These are phyloP conservation scores for Drosophila littoralis DNA, from an alignment of 1,140 invertebrate genomes.

Conservation along the genomic window DNA sequence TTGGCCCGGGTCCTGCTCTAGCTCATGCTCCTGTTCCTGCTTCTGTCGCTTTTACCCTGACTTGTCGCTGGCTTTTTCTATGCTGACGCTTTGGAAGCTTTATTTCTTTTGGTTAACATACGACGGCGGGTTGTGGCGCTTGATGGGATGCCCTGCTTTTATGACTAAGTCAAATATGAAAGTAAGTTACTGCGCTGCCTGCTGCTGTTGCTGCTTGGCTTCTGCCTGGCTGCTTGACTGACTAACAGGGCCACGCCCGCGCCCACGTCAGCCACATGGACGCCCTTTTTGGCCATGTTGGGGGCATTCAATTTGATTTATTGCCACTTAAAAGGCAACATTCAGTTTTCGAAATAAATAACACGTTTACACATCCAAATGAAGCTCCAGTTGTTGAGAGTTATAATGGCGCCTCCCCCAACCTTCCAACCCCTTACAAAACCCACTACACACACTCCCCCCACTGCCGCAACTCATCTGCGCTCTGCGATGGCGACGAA, in stretches of 20 bases:
- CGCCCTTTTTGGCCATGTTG: constrained; percentile 20
- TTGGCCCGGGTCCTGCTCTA: background rate
- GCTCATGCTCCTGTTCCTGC: background rate
- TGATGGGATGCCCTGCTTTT: constrained; percentile 55
- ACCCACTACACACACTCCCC: background rate
- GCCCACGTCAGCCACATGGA: constrained; percentile 20
- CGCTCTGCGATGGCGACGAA: constrained; percentile 64
- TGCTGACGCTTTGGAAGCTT: constrained; percentile 24
- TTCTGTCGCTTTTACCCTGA: background rate
- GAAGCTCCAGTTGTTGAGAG: constrained; percentile 71
- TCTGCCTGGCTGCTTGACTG: constrained; percentile 20
- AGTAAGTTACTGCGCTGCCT: constrained; percentile 61
- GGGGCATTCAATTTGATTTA: constrained; percentile 76
- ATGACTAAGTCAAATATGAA: constrained; percentile 81
- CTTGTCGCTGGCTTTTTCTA: constrained; percentile 45
- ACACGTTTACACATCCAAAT: constrained; percentile 82
- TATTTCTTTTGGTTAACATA: constrained; percentile 32
- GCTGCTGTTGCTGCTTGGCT: constrained; percentile 22
- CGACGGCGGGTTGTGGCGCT: constrained; percentile 3
- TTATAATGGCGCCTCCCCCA: constrained; percentile 24
- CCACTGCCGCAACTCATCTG: constrained; percentile 15
- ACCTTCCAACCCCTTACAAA: background rate
- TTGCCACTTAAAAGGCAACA: constrained; percentile 82
- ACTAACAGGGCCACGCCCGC: constrained; percentile 12
- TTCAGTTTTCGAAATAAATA: constrained; percentile 81